These are phyloP conservation scores for Oreortyx pictus DNA, from an alignment of 2,797 vertebrate genomes.

Conservation along the genomic window DNA sequence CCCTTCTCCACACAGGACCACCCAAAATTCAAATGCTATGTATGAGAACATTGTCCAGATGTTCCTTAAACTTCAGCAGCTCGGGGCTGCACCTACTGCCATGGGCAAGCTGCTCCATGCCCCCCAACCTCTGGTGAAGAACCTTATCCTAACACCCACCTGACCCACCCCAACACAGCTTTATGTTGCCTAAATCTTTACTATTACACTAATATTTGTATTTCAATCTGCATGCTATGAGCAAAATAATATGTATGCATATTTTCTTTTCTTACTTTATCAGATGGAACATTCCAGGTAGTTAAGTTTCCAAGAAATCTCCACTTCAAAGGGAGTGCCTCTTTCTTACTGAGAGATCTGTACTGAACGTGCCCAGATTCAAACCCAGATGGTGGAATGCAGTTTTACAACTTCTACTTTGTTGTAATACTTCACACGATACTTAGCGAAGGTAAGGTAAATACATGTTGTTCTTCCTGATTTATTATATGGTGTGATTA, in stretches of 20 bases:
- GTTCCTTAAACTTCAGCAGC: background rate
- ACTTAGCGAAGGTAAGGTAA: background rate
- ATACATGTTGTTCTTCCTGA: background rate
- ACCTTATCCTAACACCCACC: background rate
- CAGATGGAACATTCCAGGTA: background rate
- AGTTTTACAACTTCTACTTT: background rate
- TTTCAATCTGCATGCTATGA: background rate
- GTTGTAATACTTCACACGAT: background rate
- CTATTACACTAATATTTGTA: background rate
- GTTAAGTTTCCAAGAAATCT: background rate
- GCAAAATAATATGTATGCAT: background rate
- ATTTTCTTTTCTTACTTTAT: background rate
- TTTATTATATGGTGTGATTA: background rate
- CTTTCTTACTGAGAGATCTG: background rate
- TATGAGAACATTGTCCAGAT: background rate
- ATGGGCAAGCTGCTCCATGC: background rate
- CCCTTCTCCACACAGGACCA: background rate
- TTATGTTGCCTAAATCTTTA: background rate
- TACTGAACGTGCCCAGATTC: background rate
- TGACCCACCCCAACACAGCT: background rate
- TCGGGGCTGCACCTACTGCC: background rate
- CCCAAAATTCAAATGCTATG: background rate
- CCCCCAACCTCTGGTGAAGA: background rate
- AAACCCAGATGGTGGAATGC: background rate
- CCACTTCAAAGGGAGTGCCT: background rate